Base-by-base conservation (phyloP, 1,140 invertebrate genomes). In the Drosophila obscura region DNA sequence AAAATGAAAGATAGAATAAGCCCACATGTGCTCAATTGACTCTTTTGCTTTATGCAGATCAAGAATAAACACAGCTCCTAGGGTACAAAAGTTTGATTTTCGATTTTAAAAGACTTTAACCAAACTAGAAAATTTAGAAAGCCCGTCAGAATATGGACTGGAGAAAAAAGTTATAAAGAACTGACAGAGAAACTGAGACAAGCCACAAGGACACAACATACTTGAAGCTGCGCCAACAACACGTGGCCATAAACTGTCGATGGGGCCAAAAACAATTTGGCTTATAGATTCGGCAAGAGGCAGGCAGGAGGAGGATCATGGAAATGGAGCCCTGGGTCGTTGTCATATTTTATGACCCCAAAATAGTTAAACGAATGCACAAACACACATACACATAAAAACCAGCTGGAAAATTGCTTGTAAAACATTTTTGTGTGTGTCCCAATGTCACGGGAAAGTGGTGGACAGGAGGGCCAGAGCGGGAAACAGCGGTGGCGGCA, bases 331-430 rank as follows among this genome's bases (percentile, higher is more conserved):
- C 35, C 45, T 56, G 57, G 59, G 39, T 56, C 71, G 61, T 65
- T 66, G 66, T 82, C 79, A 82, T 82, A 82, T 82, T 82, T 82
- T 82, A 82, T 82, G 79, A 63, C 79, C 79, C 35, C 35, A 39
- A 82, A 82, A 82, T 81, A 82, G 79, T 82, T 82, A 81, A 82
- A 77, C 73, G 73, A 82, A 82, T 82, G 79, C 79, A 88, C 79
- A 81, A 82, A 82, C 80, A 77, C 80, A 80, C 76, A 84, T 69
- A 73, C 80, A 84, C 76, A 84, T 73, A 84, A 84, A 88, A 88
- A 79, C 79, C 79, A 88, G 79, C 79, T 80, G 84, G 80, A 88
- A 88, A 88, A 88, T 88, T 88, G 84, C 84, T 88, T 89, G 84
- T 84, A 88, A 89, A 88, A 88, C 84, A 89, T 87, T 87, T 82